These are phyloP conservation scores for Netelia fuscicornis DNA, from an alignment of 2,888 invertebrate species.

Conservation along the genomic window DNA sequence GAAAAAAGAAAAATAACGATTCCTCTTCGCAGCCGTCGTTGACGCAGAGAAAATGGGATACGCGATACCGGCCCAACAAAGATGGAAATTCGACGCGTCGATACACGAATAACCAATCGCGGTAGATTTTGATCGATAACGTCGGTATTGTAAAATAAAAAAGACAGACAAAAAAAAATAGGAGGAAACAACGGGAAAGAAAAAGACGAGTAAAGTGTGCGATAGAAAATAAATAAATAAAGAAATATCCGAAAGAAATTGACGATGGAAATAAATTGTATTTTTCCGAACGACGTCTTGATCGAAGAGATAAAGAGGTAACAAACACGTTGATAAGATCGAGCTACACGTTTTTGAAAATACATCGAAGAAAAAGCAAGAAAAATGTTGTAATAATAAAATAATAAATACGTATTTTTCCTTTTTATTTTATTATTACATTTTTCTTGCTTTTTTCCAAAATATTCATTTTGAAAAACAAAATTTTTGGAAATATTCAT, in stretches of 20 bases:
- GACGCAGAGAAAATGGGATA: constrained; percentile 28
- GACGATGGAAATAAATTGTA: background rate
- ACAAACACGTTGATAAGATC: background rate
- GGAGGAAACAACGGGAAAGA: background rate
- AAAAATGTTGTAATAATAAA: too few relatives aligned
- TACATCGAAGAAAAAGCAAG: too few relatives aligned
- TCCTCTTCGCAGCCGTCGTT: constrained; percentile 11
- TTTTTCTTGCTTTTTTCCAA: too few relatives aligned
- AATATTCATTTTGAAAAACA: too few relatives aligned
- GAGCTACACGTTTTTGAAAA: too few relatives aligned
- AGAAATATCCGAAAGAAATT: background rate
- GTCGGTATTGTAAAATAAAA: background rate
- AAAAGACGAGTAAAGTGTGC: background rate
- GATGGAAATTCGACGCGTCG: too few relatives aligned
- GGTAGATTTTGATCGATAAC: too few relatives aligned
- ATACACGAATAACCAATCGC: too few relatives aligned
- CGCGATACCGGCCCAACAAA: background rate
- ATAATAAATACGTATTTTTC: too few relatives aligned
- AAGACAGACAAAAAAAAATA: background rate
- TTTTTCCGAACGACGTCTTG: background rate
- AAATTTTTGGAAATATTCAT: too few relatives aligned
- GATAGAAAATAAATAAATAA: background rate
- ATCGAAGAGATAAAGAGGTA: background rate
- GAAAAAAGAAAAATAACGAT: constrained; percentile 17
- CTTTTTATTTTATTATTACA: too few relatives aligned